Base-by-base conservation (phyloP, 2,113 vertebrate species). In the Cervus canadensis region DNA sequence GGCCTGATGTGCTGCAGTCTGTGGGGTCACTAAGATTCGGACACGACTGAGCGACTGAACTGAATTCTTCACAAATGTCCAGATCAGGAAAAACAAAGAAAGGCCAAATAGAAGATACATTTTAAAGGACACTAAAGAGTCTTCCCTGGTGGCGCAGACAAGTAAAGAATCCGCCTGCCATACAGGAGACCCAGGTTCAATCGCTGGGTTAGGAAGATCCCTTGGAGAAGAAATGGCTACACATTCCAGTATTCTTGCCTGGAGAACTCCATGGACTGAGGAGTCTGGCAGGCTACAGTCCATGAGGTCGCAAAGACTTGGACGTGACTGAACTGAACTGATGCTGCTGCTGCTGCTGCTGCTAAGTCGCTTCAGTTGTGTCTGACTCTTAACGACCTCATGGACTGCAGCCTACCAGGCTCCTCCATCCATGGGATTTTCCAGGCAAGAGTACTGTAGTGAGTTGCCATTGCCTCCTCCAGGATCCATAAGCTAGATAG, bases 21-120 rank as follows among this genome's bases (percentile, higher is more conserved):
- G 36, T 71, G n/a, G 19, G n/a, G 10, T 71, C n/a, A 0, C 64
- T 36, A 71, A 71, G 64, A 71, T 19, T 36, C 2, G 9, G 64
- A 71, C n/a, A 71, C 0, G 0, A 36, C 19, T 59, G 10, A 26
- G 57, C 4, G 25, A 26, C 10, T 57, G 10, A 26, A 59, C 48
- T 96, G 67, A 33, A 25, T 96, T 95, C 84, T 96, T 96, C 6
- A 91, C 89, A 93, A 97, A 87, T 88, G 15, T 85, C 45, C 84
- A 43, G 9, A 76, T 90, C 43, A 92, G 6, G 56, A 93, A 95
- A 93, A 25, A 83, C 54, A n/a, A 56, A 57, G 14, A n/a, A 56
- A 59, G 8, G 21, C 62, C 43, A 28, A 91, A 28, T 25, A 90
- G 62, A 64, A 16, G 4, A 78, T 89, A 21, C 36, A 64, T 96